Evolutionary conservation across 2,888 invertebrate species (phyloP), one percentile per base, ranked within the genome.

Genomic region (Drosophila quinaria): DNA sequence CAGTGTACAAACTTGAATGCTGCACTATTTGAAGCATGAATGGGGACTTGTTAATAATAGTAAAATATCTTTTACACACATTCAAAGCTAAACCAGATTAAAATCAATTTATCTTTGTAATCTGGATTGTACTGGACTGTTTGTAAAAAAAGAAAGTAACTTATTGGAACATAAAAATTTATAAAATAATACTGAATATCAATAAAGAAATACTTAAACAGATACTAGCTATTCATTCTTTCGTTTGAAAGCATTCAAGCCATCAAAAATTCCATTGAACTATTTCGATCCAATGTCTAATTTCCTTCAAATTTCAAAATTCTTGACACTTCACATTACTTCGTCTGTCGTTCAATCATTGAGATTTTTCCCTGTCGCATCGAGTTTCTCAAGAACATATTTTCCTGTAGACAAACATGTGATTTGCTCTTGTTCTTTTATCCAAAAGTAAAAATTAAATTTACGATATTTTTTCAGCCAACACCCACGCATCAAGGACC

Each of bases 381-480:
- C 25, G 39, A 2, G 15, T 44, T 64, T 33, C 46, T 19, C 62
- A 50, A 13, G 37, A 33, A 13, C 22, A 44, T 17, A 50, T 37
- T 41, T 29, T 54, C 10, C 15, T 33, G 35, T 31, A 41, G 25
- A 51, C n/a, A 6, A 2, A 11, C 41, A 22, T 58, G 19, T 35
- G 25, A 44, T 11, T 52, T 29, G 61, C 47, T 25, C 15, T 31
- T 52, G 37, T 35, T 39, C 33, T 46, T 49, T 51, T 54, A 10
- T 54, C 10, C 15, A 44, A 54, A 39, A 41, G 47, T 54, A 68
- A 56, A 70, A 74, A 74, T 74, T 55, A 67, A 78, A 70, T 74
- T 65, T 70, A 51, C 61, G 46, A 67, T 67, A 55, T 74, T 78
- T 42, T 60, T 55, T 62, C 31, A 22, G 52, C 37, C 17, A 49